A percentile compares a stretch with the other conserved stretches of the same genome.
phyloP scores from a whole-genome alignment of 2,113 vertebrate genomes.

The Toxotes jaculatrix region DNA sequence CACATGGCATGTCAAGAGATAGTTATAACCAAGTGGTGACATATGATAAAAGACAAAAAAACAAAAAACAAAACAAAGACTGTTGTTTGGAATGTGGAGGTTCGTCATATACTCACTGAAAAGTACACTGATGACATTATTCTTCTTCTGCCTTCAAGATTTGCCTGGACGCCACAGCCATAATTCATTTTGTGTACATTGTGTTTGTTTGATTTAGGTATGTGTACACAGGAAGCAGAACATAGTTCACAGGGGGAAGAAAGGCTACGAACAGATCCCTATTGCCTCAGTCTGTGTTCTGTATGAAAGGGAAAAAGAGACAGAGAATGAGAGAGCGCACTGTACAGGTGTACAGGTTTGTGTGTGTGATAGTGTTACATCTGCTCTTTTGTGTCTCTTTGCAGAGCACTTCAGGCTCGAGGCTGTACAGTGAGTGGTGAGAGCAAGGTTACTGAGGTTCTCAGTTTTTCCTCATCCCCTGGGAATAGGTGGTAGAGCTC shows the following conservation, averaged over 20 bases:
- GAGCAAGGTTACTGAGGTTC: slow-evolving; percentile 47
- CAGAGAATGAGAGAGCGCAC: slow-evolving; percentile 53
- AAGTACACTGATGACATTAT: background rate
- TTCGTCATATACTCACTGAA: background rate
- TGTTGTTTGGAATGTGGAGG: too few species aligned
- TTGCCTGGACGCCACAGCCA: background rate
- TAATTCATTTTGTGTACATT: background rate
- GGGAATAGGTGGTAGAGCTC: slow-evolving; percentile 45
- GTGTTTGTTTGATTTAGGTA: background rate
- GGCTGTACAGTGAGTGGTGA: slow-evolving; percentile 43
- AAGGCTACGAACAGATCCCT: background rate
- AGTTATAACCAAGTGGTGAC: background rate
- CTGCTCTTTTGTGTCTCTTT: slow-evolving; percentile 60
- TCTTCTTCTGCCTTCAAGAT: background rate
- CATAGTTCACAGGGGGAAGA: slow-evolving; percentile 22
- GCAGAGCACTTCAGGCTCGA: slow-evolving; percentile 41
- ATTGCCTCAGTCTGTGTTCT: slow-evolving; percentile 8
- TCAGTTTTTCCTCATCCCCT: slow-evolving; percentile 33
- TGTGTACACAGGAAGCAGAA: background rate
- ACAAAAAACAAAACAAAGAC: background rate
- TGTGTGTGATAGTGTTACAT: slow-evolving; percentile 69
- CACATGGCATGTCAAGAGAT: background rate
- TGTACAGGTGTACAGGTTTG: slow-evolving; percentile 69
- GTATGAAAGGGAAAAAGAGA: slow-evolving; percentile 48
- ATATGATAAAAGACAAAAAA: background rate